These are phyloP conservation scores for Chydorus sphaericus DNA, from an alignment of 2,888 invertebrate genomes.

Conservation along the genomic window DNA sequence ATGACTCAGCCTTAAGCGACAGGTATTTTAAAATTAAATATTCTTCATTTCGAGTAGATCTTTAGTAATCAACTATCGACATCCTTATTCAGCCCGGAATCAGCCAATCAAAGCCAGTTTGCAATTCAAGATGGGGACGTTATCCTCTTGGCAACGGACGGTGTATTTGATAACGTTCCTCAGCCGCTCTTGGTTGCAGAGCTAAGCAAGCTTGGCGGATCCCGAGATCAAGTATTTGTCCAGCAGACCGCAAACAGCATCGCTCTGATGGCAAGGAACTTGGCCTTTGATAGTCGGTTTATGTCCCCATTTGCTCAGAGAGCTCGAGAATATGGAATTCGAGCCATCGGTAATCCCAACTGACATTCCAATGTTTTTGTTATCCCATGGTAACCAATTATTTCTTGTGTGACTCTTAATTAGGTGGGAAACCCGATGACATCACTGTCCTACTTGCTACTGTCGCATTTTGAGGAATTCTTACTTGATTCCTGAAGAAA, in stretches of 20 bases:
- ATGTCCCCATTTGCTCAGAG: slow-evolving; percentile 91
- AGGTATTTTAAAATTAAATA: slow-evolving; percentile 37
- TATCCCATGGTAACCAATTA: slow-evolving; percentile 23
- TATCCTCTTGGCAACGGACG: slow-evolving; percentile 90
- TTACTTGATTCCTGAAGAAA: no score
- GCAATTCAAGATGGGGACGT: slow-evolving; percentile 84
- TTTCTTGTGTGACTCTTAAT: no score
- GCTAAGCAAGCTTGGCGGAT: slow-evolving; percentile 55
- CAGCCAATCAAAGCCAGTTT: slow-evolving; percentile 77
- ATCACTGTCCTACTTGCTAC: slow-evolving; percentile 93
- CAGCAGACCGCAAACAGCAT: slow-evolving; percentile 87
- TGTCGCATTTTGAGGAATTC: slow-evolving; percentile 49
- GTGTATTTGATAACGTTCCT: slow-evolving; percentile 95
- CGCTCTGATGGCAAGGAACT: slow-evolving; percentile 84
- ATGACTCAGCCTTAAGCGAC: slow-evolving; percentile 75
- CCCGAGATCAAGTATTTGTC: slow-evolving; percentile 54
- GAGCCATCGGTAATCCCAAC: slow-evolving; percentile 78
- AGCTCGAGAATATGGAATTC: slow-evolving; percentile 82
- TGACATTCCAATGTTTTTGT: slow-evolving; percentile 20
- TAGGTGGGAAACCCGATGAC: slow-evolving; percentile 97
- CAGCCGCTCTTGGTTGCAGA: slow-evolving; percentile 76
- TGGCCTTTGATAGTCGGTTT: slow-evolving; percentile 87
- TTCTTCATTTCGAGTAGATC: no score
- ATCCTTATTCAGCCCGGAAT: slow-evolving; percentile 54
- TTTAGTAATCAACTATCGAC: background rate